phyloP scores from a whole-genome alignment of 2,888 invertebrate genomes.

The Calameuta pallipes region DNA sequence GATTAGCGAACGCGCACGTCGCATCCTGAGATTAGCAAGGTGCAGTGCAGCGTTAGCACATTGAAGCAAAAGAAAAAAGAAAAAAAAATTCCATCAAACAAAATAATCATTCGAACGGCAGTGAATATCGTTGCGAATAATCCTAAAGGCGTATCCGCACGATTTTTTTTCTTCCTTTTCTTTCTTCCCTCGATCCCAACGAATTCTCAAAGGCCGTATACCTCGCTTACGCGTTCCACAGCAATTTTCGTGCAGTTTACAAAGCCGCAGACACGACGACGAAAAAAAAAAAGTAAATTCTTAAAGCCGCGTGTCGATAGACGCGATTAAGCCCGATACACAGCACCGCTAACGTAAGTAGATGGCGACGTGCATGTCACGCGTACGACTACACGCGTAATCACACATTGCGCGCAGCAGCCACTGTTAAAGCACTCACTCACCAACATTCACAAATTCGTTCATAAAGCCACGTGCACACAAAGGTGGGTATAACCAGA shows the following conservation, averaged over 20 bases:
- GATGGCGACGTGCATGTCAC: neutral
- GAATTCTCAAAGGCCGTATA: neutral
- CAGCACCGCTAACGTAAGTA: neutral
- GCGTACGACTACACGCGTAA: neutral
- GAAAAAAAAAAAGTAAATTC: neutral
- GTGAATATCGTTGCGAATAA: neutral
- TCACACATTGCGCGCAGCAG: neutral
- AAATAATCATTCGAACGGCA: neutral
- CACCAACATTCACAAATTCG: neutral
- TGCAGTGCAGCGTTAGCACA: neutral
- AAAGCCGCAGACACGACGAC: neutral
- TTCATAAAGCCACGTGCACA: neutral
- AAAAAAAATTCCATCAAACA: neutral
- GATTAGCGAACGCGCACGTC: conserved; percentile 1
- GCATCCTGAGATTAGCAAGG: neutral
- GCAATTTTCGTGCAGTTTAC: neutral
- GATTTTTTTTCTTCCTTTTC: neutral
- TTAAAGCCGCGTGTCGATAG: neutral
- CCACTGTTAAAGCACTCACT: neutral
- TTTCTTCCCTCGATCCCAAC: neutral
- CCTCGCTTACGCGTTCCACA: neutral
- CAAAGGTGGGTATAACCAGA: neutral
- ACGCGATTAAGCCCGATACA: neutral
- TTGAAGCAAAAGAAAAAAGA: neutral
- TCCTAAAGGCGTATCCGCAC: neutral